Base-by-base conservation (phyloP, 1,140 invertebrate species). In the Bombus waltoni region DNA sequence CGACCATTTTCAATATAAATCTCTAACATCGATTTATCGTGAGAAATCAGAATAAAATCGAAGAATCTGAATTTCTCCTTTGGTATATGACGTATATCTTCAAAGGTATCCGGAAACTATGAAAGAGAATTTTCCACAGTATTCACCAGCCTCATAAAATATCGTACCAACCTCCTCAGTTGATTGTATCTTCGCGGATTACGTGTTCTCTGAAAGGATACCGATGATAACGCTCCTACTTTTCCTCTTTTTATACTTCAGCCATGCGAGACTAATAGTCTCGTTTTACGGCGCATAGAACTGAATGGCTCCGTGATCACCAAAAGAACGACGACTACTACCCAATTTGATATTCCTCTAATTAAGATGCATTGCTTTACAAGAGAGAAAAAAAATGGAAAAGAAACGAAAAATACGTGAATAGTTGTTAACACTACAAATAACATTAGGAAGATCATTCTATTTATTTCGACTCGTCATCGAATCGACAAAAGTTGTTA, bases 221-320 rank as follows among this genome's bases (percentile, higher is more conserved):
- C 32, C 25, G 38, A 1, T 35, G 74, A 76, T 83, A 76, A 76
- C 35, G 8, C 25, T 18, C 0, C 35, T 42, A 11, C 18, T 57
- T 81, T 83, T 71, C 28, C n/a, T 84, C 25, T 74, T 15, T 87
- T 59, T n/a, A 42, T n/a, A 70, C 15, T 44, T 85, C 44, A 88
- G 1, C 59, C 38, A 47, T 76, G 77, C 72, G 32, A 22, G 22
- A 80, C 71, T 87, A 87, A 88, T 87, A 44, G 42, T 0, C 40
- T 66, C n/a, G 15, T 87, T 84, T 82, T 87, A 87, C 72, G 65
- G 22, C 9, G 44, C 72, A 47, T 71, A 18, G 44, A 80, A 80
- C 53, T 73, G 68, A 79, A 80, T 32, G 77, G 68, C 35, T 74
- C 42, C 42, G 57, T 80, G 38, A 25, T 44, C 57, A 6, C 15